Evolutionary conservation across 2,113 vertebrate genomes (phyloP).

Genomic region (Dicaeum eximium): DNA sequence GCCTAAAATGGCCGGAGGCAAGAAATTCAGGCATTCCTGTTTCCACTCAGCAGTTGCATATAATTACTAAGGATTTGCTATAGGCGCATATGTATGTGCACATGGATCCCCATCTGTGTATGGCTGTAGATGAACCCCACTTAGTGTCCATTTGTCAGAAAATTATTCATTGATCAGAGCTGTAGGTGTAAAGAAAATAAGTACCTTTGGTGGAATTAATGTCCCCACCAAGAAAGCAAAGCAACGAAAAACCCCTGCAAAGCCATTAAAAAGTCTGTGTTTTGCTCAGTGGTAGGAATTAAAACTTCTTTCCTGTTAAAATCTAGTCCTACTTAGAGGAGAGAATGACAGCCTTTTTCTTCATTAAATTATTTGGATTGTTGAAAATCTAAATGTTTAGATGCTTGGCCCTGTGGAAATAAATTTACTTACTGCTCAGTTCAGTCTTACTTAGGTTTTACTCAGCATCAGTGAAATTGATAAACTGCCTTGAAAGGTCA

Average conservation of each 20-base stretch:
- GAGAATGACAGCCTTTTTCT: not conserved
- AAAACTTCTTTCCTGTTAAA: not conserved
- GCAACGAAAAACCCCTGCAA: rapidly evolving
- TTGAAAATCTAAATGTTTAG: not conserved
- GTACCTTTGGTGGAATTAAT: not conserved
- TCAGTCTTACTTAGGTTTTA: not conserved
- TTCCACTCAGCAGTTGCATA: not conserved
- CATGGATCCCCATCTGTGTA: not conserved
- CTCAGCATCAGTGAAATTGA: not conserved
- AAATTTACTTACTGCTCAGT: not conserved
- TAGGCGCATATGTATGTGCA: rapidly evolving
- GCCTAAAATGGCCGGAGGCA: not conserved
- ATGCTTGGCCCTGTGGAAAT: not conserved
- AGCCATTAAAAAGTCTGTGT: not conserved
- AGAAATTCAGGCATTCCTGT: not conserved
- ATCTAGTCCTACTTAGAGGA: not conserved
- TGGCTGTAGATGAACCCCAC: not conserved
- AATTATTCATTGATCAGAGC: not conserved
- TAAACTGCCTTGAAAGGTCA: not conserved
- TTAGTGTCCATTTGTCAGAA: not conserved
- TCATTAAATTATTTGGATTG: not conserved
- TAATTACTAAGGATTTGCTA: not conserved
- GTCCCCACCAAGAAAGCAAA: not conserved
- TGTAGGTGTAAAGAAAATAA: not conserved
- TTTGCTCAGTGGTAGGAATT: not conserved